Evolutionary conservation across 2,113 vertebrate species (phyloP).

Genomic region (Pseudolaguvia tuberculata): DNA sequence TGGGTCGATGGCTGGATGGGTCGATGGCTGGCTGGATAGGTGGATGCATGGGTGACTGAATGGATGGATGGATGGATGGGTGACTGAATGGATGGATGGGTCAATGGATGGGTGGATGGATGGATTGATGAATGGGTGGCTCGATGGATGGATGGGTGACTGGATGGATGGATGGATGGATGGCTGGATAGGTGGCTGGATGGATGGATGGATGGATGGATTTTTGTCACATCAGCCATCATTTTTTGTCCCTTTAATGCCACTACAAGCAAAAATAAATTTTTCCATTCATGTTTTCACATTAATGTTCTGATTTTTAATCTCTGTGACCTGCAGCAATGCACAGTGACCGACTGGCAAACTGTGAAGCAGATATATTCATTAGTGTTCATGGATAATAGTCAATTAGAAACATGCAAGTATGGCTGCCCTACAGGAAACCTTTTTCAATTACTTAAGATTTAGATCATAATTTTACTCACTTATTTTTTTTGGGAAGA

Average conservation of each 20-base stretch:
- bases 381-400: background rate
- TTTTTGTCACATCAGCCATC: no score
- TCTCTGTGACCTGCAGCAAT: background rate
- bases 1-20: no score
- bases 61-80: no score
- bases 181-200: no score
- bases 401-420: background rate
- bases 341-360: background rate
- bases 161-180: no score
- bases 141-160: no score
- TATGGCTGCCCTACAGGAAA: background rate
- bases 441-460: background rate
- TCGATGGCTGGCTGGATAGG: no score
- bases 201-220: background rate
- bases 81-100: no score
- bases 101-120: no score
- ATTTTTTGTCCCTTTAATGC: background rate
- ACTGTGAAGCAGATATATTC: background rate
- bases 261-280: background rate
- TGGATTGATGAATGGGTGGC: no score
- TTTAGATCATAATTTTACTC: background rate
- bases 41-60: no score
- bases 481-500: no score
- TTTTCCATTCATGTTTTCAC: background rate
- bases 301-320: background rate